A percentile compares a stretch with the other conserved stretches of the same genome.
phyloP scores from a whole-genome alignment of 1,140 invertebrate genomes.

The Mesaphorura yosii region DNA sequence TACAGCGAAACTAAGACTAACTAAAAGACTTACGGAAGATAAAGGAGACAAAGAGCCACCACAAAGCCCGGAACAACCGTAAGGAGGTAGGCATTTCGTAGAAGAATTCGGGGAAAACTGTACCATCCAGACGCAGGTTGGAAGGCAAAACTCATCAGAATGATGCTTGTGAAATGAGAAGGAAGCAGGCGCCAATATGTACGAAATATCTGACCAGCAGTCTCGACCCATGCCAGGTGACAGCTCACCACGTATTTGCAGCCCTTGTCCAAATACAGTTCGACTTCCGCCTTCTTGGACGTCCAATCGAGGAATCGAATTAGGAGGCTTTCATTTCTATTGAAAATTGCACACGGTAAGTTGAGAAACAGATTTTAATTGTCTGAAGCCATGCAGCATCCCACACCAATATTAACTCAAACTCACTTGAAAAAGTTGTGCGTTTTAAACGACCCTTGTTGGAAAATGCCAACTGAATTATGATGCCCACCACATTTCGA shows the following conservation, averaged over 20 bases:
- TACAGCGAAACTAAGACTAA: too few species aligned
- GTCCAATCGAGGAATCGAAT: conserved; percentile 13
- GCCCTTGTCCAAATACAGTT: conserved; percentile 19
- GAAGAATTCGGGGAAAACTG: conserved; percentile 24
- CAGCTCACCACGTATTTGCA: conserved; percentile 6
- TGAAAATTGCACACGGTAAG: conserved; percentile 1
- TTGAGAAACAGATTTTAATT: too few species aligned
- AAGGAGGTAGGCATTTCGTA: conserved; percentile 19
- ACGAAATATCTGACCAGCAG: conserved; percentile 23
- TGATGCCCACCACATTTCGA: conserved; percentile 2
- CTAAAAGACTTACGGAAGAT: conserved; percentile 22
- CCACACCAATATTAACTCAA: too few species aligned
- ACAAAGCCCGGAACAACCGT: conserved; percentile 20
- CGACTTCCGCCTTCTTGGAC: not conserved
- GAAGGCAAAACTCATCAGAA: conserved; percentile 20
- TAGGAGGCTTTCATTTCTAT: conserved; percentile 17
- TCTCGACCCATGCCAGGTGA: conserved; percentile 9
- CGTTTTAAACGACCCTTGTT: conserved; percentile 13
- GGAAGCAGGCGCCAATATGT: conserved; percentile 16
- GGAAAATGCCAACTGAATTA: conserved; percentile 17
- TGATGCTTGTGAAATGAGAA: conserved; percentile 20
- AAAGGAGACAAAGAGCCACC: conserved; percentile 4
- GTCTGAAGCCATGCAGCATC: too few species aligned
- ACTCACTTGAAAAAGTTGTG: conserved; percentile 15
- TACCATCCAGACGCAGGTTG: conserved; percentile 14